These are phyloP conservation scores for Blastomussa wellsi DNA, from an alignment of 92 coral and sea anemone genomes.

Conservation along the genomic window DNA sequence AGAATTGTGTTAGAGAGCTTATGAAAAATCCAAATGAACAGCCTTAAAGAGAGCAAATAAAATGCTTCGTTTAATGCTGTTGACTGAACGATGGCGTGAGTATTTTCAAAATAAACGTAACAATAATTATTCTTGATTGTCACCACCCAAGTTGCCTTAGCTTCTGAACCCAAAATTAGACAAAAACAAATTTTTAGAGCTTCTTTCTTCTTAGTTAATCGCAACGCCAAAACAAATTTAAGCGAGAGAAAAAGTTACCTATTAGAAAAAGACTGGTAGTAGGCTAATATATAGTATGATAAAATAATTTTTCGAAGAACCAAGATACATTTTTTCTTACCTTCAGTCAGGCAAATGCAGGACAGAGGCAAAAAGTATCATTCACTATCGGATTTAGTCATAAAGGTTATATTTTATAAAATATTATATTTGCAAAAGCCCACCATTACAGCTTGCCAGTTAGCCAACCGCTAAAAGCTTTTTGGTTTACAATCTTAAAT, in stretches of 20 bases:
- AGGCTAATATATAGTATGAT: background rate
- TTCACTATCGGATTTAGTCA: background rate
- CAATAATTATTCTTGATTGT: background rate
- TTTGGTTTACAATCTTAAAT: background rate
- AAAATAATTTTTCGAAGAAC: background rate
- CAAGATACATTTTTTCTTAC: background rate
- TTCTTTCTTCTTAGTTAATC: background rate
- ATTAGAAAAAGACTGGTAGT: background rate
- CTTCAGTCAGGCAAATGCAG: background rate
- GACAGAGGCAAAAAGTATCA: background rate
- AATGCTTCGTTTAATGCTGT: background rate
- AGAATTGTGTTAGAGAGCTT: no score
- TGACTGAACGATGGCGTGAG: background rate
- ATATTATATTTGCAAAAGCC: background rate
- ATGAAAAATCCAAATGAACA: no score
- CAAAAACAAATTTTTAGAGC: background rate
- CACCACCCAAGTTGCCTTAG: background rate
- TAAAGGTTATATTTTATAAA: background rate
- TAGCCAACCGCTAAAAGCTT: background rate
- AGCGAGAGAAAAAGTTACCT: background rate
- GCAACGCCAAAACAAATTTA: background rate
- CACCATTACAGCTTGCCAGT: background rate
- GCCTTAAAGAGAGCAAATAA: background rate
- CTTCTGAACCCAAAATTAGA: background rate
- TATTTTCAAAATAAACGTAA: background rate